Evolutionary conservation across 2,797 vertebrate genomes (phyloP).

Genomic region (Psittacula echo): DNA sequence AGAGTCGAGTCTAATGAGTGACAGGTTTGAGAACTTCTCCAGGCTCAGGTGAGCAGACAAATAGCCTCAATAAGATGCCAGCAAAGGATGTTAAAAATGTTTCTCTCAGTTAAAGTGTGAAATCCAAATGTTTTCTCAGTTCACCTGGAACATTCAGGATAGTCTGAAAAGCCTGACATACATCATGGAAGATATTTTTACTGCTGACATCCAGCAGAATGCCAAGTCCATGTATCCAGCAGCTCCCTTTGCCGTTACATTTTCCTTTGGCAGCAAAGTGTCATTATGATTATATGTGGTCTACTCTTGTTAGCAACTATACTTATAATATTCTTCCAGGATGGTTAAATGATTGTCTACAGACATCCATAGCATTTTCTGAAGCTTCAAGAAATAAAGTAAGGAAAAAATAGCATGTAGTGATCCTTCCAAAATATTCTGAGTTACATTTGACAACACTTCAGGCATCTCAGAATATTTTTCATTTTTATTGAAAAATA

Average conservation of each 20-base stretch:
- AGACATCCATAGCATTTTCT: background rate
- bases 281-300: background rate
- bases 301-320: background rate
- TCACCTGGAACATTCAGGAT: background rate
- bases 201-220: background rate
- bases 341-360: background rate
- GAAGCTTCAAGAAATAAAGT: background rate
- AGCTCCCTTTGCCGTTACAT: background rate
- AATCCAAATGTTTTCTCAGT: background rate
- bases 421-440: background rate
- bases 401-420: background rate
- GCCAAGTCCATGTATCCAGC: background rate
- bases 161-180: background rate
- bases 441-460: background rate
- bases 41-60: background rate
- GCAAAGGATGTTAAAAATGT: background rate
- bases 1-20: background rate
- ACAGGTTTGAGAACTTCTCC: conserved; percentile 12
- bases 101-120: background rate
- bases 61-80: background rate
- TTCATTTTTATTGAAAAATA: background rate
- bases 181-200: background rate
- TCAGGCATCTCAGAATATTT: background rate
- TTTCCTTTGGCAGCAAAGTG: background rate
- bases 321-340: background rate